phyloP scores from a whole-genome alignment of 2,797 vertebrate species.

The Pantherophis alleghaniensis region DNA sequence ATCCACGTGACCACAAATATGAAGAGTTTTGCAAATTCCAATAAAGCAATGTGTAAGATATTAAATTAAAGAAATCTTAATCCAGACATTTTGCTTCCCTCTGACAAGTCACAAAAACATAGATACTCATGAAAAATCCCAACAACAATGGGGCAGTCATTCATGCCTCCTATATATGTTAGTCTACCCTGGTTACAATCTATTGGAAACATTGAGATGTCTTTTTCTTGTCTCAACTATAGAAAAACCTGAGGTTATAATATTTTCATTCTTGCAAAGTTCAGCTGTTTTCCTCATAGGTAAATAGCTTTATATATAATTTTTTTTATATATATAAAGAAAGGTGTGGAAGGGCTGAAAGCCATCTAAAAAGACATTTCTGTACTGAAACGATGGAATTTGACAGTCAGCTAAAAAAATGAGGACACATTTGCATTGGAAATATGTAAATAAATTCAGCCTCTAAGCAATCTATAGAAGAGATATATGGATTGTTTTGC shows the following conservation, averaged over 20 bases:
- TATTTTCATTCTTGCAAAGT: neutral
- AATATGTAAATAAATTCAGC: slow-evolving; percentile 35
- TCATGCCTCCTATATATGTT: neutral
- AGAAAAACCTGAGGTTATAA: neutral
- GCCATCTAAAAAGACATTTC: slow-evolving; percentile 36
- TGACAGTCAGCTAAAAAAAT: slow-evolving; percentile 34
- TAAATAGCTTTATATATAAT: neutral
- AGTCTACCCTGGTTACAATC: neutral
- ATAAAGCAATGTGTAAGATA: neutral
- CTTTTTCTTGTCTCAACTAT: neutral
- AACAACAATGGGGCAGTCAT: neutral
- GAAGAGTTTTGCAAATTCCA: neutral
- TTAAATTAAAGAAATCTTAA: neutral
- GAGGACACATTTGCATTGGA: slow-evolving; percentile 44
- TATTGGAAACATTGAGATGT: neutral
- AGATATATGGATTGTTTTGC: slow-evolving; percentile 23
- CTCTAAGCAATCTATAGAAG: slow-evolving; percentile 26
- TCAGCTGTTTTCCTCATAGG: slow-evolving; percentile 7
- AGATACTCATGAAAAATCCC: too few relatives aligned
- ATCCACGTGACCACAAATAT: neutral
- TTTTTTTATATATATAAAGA: slow-evolving; percentile 3
- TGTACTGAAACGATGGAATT: slow-evolving; percentile 32
- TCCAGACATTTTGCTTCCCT: neutral
- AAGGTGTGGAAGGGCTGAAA: slow-evolving; percentile 32
- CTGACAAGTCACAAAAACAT: neutral